These are phyloP conservation scores for Dioctria rufipes DNA, from an alignment of 2,888 invertebrate species.

Conservation along the genomic window DNA sequence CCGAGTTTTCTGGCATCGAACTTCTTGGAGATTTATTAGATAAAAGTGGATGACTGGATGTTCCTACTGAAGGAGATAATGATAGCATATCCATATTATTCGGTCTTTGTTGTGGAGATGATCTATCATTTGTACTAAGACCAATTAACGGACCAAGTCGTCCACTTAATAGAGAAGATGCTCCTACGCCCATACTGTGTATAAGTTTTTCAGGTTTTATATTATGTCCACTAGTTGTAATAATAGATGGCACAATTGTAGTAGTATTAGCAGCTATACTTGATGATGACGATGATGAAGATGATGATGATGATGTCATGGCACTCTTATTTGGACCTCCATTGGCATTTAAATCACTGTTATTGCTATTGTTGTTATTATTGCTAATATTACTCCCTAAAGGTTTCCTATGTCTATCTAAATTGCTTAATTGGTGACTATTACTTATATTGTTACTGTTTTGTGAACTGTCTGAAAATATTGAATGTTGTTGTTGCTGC, in stretches of 20 bases:
- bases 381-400: constrained; percentile 49
- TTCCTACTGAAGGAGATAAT: constrained; percentile 58
- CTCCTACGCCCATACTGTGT: neutral
- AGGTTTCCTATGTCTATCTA: constrained; percentile 43
- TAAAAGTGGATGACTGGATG: constrained; percentile 49
- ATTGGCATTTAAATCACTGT: constrained; percentile 39
- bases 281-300: constrained; percentile 39
- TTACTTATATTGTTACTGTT: constrained; percentile 46
- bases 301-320: constrained; percentile 49
- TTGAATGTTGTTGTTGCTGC: neutral
- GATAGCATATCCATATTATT: constrained; percentile 43
- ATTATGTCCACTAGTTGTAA: constrained; percentile 7
- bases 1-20: neutral
- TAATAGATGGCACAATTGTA: constrained; percentile 47
- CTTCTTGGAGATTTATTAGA: constrained; percentile 33
- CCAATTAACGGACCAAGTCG: constrained; percentile 21
- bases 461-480: constrained; percentile 49
- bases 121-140: constrained; percentile 38
- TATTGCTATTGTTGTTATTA: constrained; percentile 43
- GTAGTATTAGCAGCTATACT: constrained; percentile 53
- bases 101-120: constrained; percentile 52
- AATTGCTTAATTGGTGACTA: constrained; percentile 52
- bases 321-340: constrained; percentile 49
- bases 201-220: constrained; percentile 49
- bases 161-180: constrained; percentile 17